Evolutionary conservation across 2,113 vertebrate genomes (phyloP), one percentile per base, ranked within the genome.

Genomic region (Ammodytes marinus): DNA sequence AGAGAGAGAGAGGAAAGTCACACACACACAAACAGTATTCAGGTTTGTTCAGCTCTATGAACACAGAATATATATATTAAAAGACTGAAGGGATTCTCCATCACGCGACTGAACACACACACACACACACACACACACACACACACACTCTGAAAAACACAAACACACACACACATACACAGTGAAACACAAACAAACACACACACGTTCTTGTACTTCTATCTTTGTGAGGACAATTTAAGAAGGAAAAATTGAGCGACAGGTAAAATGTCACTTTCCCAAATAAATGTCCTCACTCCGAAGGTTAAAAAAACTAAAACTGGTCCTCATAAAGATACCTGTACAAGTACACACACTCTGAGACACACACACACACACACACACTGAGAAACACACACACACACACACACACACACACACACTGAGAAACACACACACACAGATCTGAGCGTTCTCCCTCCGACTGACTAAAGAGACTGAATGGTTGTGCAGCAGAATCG

Each of bases 11-110:
- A 14, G 52, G 17, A 55, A 47, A 6, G 69, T 64, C 81, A 74
- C 50, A 37, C 50, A 59, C 67, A 65, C 49, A 58, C 46, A 60
- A 45, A 82, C 60, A 80, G 65, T 79, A 78, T 83, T 79, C 86
- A 87, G 87, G 87, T 86, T 68, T 79, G 74, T 83, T 81, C 83
- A 85, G 82, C 52, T 84, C 55, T 77, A 79, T 86, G 86, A 83
- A 71, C 86, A 60, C 74, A 74, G 86, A 79, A 55, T 19, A 74
- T 57, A 64, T 64, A 79, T 53, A 40, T 57, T 35, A 64, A 72
- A 12, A 82, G 65, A 76, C 70, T 69, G 68, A 65, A 77, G 55
- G 54, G 27, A 27, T 27, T 27, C 27, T 35, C 37, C 27, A 68
- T 17, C 5, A 39, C 58, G 77, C 19, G 14, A 54, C 50, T 39